Evolutionary conservation across 2,113 vertebrate genomes (phyloP).

Genomic region (Nothobranchius furzeri): DNA sequence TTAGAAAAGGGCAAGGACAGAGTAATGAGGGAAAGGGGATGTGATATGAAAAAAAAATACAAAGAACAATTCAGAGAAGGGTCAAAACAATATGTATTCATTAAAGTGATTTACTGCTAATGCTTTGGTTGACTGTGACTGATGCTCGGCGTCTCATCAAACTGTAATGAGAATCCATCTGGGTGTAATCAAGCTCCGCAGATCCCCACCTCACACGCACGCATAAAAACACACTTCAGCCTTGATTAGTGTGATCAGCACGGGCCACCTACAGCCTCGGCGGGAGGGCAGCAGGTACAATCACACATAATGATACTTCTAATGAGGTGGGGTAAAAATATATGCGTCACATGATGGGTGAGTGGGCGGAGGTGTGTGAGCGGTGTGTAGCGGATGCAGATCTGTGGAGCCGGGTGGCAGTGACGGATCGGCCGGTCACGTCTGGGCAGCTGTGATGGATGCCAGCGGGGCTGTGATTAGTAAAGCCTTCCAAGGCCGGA

Average conservation of each 20-base stretch:
- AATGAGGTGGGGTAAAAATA: conserved; percentile 77
- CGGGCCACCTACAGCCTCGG: conserved; percentile 65
- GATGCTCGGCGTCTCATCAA: conserved; percentile 77
- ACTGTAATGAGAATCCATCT: conserved; percentile 75
- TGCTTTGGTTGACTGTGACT: conserved; percentile 72
- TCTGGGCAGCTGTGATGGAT: conserved; percentile 77
- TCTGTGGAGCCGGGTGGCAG: conserved; percentile 59
- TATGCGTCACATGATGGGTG: conserved; percentile 62
- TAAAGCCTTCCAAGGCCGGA: conserved; percentile 68
- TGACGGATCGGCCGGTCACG: conserved; percentile 69
- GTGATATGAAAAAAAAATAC: conserved; percentile 45
- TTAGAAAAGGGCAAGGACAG: conserved; percentile 65
- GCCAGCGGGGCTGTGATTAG: conserved; percentile 68
- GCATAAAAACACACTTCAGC: conserved; percentile 55
- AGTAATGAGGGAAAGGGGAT: conserved; percentile 50
- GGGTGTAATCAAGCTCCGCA: conserved; percentile 71
- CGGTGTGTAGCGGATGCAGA: conserved; percentile 46
- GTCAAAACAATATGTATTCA: conserved; percentile 81
- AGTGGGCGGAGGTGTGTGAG: conserved; percentile 29
- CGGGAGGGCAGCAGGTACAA: conserved; percentile 74
- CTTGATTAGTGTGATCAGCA: conserved; percentile 75
- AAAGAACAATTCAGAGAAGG: conserved; percentile 66
- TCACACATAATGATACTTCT: conserved; percentile 76
- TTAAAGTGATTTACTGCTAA: conserved; percentile 74
- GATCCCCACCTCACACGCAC: conserved; percentile 35